phyloP scores from a whole-genome alignment of 2,113 vertebrate species.

The Burhinus oedicnemus region DNA sequence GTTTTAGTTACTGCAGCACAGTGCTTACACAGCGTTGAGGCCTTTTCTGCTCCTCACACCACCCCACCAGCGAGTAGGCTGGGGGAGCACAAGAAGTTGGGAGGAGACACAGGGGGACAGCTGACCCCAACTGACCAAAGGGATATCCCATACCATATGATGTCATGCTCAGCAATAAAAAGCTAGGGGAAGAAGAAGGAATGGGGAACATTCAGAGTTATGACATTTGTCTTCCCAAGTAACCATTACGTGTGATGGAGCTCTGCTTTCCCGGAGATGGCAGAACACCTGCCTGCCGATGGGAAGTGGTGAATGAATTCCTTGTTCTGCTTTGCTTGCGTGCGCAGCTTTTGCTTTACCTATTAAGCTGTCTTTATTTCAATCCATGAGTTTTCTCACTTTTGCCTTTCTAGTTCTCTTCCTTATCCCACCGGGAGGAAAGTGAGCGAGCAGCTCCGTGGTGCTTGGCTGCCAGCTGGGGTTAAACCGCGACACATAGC shows the following conservation, averaged over 20 bases:
- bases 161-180: neutral
- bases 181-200: neutral
- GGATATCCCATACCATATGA: neutral
- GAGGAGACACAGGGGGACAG: neutral
- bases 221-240: neutral
- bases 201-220: too few species aligned
- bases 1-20: neutral
- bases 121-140: too few species aligned
- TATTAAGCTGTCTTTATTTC: neutral
- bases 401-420: neutral
- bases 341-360: neutral
- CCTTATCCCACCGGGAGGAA: neutral
- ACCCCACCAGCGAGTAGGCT: neutral
- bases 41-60: neutral
- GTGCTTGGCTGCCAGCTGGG: neutral
- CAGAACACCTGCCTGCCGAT: neutral
- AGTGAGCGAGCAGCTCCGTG: rapidly evolving
- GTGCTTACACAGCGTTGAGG: neutral
- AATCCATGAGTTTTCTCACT: neutral
- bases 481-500: neutral
- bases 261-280: neutral
- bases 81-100: neutral
- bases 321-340: neutral
- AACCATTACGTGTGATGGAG: rapidly evolving
- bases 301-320: neutral